Conservation (phyloP, 92 coral and sea anemone genomes). For the Porites lobata region DNA sequence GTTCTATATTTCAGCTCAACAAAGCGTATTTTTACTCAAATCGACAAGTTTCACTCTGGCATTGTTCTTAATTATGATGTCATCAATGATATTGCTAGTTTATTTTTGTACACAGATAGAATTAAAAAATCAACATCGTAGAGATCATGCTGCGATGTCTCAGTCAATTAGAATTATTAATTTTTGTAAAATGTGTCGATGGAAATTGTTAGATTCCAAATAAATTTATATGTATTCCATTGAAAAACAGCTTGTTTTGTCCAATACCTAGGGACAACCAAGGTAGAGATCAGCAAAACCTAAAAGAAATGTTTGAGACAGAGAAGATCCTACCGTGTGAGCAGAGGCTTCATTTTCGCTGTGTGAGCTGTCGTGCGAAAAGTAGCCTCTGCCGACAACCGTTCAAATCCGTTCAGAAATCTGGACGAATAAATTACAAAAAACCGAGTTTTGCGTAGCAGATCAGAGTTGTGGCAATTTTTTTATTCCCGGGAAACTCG, state of each 20-base stretch:
- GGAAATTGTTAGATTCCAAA: constrained; percentile 1
- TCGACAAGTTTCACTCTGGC: not conserved
- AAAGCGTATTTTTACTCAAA: not conserved
- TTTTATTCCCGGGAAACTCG: no score
- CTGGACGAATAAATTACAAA: no score
- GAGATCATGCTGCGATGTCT: not conserved
- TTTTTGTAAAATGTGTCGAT: constrained; percentile 24
- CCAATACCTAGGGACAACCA: no score
- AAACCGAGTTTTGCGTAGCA: no score
- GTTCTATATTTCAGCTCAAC: not conserved
- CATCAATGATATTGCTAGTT: not conserved
- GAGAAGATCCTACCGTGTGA: no score
- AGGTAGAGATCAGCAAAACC: no score
- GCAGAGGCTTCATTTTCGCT: no score
- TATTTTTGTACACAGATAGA: constrained; percentile 27
- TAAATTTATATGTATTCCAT: constrained; percentile 13
- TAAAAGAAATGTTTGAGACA: no score
- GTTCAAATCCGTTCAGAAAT: no score
- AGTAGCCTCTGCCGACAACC: no score
- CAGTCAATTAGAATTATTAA: not conserved
- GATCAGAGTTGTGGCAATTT: no score
- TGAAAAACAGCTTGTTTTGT: not conserved
- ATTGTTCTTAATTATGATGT: not conserved
- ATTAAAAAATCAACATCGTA: constrained; percentile 3
- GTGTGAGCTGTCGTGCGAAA: no score